A percentile compares a stretch with the other conserved stretches of the same genome.
Conservation (phyloP, 2,888 invertebrate species). For the Hedychridium roseum region DNA sequence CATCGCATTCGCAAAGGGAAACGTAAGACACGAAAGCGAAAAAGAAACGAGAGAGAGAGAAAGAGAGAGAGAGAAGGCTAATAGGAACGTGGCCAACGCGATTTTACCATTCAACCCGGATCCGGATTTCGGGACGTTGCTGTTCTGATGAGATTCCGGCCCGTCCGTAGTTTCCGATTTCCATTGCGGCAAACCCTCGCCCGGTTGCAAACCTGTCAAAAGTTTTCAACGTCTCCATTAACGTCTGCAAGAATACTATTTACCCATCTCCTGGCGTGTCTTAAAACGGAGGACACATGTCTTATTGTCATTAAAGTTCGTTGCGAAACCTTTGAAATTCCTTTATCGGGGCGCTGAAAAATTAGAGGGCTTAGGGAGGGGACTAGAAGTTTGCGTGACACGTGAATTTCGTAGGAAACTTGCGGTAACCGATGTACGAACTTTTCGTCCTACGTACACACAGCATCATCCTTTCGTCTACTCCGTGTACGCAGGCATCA, state of each 20-base stretch:
- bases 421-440: too few relatives aligned
- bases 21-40: constrained; percentile 5
- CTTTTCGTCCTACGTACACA: too few relatives aligned
- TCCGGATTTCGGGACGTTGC: constrained; percentile 54
- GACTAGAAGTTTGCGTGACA: constrained; percentile 36
- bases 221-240: too few relatives aligned
- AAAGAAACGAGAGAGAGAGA: constrained; percentile 6
- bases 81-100: not conserved
- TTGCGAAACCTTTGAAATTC: too few relatives aligned
- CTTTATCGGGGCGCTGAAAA: too few relatives aligned
- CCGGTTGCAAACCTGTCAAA: constrained; percentile 50
- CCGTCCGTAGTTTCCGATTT: constrained; percentile 57
- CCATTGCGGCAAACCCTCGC: constrained; percentile 55
- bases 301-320: too few relatives aligned
- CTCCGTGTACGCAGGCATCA: constrained; percentile 21
- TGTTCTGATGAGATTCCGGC: constrained; percentile 57
- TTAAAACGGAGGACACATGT: too few relatives aligned
- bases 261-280: too few relatives aligned
- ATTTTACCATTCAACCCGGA: constrained; percentile 56
- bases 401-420: constrained; percentile 42
- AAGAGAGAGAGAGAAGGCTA: not conserved
- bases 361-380: too few relatives aligned
- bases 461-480: too few relatives aligned
- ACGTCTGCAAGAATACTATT: too few relatives aligned
- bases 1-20: constrained; percentile 28